These are phyloP conservation scores for Gadus chalcogrammus DNA, from an alignment of 2,113 vertebrate species.

Conservation along the genomic window DNA sequence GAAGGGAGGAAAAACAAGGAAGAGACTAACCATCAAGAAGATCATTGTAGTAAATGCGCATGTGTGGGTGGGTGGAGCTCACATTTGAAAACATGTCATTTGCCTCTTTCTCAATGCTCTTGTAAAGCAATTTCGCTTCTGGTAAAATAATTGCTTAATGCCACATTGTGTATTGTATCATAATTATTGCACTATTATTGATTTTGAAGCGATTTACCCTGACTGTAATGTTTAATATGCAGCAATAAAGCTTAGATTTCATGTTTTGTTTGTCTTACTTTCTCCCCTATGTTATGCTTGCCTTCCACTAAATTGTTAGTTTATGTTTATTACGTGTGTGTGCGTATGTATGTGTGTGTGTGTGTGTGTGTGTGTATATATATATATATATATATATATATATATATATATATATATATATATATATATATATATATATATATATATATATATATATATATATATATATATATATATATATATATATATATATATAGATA, in stretches of 20 bases:
- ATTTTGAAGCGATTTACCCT: slow-evolving; percentile 67
- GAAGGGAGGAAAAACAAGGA: not conserved
- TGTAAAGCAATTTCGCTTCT: slow-evolving; percentile 66
- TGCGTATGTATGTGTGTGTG: no score
- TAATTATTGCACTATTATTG: slow-evolving; percentile 73
- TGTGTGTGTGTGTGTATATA: no score
- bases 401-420: no score
- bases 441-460: no score
- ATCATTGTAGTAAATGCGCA: slow-evolving; percentile 26
- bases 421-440: no score
- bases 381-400: no score
- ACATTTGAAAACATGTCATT: slow-evolving; percentile 15
- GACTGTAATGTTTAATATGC: slow-evolving; percentile 69
- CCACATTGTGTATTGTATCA: slow-evolving; percentile 72
- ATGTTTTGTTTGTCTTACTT: slow-evolving; percentile 12
- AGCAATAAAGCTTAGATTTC: slow-evolving; percentile 77
- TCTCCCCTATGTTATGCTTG: not conserved
- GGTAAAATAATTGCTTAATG: slow-evolving; percentile 68
- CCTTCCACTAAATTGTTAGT: no score
- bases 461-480: no score
- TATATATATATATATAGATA: no score
- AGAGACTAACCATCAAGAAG: not conserved
- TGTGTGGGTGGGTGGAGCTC: slow-evolving; percentile 20
- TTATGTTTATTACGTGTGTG: no score
- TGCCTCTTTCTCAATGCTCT: slow-evolving; percentile 48